Percentiles rank a stretch among this genome's conserved stretches.
These are phyloP conservation scores for Epinotia bilunana DNA, from an alignment of 2,888 invertebrate species.

Conservation along the genomic window DNA sequence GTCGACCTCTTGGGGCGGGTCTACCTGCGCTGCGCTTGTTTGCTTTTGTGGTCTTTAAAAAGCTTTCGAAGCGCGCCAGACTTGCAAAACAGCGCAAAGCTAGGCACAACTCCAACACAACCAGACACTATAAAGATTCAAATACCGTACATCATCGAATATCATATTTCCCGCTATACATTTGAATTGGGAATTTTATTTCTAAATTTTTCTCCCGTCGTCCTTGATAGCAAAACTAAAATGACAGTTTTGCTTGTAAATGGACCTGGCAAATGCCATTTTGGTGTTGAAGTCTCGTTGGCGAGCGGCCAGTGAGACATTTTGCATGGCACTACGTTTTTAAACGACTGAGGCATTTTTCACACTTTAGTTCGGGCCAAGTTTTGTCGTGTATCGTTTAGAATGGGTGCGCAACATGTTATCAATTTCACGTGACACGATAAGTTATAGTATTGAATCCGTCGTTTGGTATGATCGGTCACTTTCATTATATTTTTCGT, in stretches of 20 bases:
- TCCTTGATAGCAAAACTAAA: background rate
- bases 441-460: no score
- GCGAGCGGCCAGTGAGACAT: conserved; percentile 26
- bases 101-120: background rate
- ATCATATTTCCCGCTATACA: conserved; percentile 29
- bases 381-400: conserved; percentile 13
- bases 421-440: background rate
- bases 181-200: conserved; percentile 38
- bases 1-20: no score
- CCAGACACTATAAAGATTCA: background rate
- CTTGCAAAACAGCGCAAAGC: background rate
- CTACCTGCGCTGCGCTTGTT: no score
- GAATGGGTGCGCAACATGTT: background rate
- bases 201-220: conserved; percentile 8
- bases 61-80: background rate
- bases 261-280: background rate
- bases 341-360: conserved; percentile 28
- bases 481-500: no score
- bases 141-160: conserved; percentile 19
- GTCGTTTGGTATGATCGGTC: no score
- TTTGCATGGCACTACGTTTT: conserved; percentile 38
- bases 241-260: background rate
- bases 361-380: conserved; percentile 21
- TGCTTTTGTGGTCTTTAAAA: no score
- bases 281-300: background rate